Evolutionary conservation across 2,888 invertebrate species (phyloP).

Genomic region (Eupeodes latifasciatus): DNA sequence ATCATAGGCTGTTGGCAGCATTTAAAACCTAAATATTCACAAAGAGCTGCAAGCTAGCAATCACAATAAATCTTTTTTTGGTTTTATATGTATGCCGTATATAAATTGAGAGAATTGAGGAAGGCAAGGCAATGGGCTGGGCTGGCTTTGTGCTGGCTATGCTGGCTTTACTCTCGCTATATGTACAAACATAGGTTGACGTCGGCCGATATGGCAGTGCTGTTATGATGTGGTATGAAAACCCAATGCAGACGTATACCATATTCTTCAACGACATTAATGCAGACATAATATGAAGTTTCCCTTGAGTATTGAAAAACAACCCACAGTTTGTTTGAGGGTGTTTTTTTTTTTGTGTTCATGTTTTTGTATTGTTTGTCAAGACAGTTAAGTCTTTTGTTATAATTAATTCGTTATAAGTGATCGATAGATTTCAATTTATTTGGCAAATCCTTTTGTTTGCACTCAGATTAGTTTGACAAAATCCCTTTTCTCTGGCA

Average conservation of each 20-base stretch:
- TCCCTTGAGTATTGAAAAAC: constrained; percentile 52
- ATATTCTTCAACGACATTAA: neutral
- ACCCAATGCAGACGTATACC: constrained; percentile 31
- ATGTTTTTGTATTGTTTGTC: neutral
- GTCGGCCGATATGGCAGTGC: neutral
- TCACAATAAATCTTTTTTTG: constrained; percentile 56
- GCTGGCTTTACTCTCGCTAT: no score
- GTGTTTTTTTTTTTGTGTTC: neutral
- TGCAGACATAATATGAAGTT: constrained; percentile 42
- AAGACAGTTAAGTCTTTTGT: neutral
- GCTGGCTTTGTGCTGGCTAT: neutral
- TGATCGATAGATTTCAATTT: constrained; percentile 69
- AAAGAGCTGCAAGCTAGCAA: constrained; percentile 48
- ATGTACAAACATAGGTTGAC: no score
- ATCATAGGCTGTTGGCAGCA: constrained; percentile 66
- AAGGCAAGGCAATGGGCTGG: neutral
- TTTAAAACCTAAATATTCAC: constrained; percentile 65
- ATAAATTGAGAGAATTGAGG: neutral
- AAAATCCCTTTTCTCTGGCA: neutral
- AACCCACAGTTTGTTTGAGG: constrained; percentile 22
- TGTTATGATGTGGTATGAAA: constrained; percentile 1
- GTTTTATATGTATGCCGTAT: neutral
- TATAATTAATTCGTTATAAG: constrained; percentile 65
- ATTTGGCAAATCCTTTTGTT: constrained; percentile 45
- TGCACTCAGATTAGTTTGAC: constrained; percentile 25